A percentile compares a stretch with the other conserved stretches of the same genome.
Conservation (phyloP, 2,113 vertebrate genomes). For the Nyctibius bracteatus region DNA sequence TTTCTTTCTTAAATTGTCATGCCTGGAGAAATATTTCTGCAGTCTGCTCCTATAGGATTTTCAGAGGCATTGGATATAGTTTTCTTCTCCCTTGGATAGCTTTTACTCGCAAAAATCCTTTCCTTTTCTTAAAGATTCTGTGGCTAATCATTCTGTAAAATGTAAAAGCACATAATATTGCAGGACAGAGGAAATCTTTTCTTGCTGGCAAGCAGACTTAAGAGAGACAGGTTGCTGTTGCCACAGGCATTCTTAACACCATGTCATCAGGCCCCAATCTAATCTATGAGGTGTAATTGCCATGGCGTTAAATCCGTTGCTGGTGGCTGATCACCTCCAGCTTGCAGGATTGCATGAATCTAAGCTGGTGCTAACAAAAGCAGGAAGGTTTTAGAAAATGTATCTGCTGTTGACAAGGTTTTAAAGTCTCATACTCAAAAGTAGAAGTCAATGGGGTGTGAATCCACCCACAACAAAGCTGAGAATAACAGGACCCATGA, state of each 20-base stretch:
- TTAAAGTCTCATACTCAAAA: neutral
- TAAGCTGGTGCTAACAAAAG: neutral
- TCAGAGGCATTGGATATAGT: neutral
- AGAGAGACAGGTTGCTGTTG: neutral
- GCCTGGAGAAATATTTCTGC: accelerated
- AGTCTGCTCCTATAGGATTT: neutral
- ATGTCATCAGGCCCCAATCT: neutral
- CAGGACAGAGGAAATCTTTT: neutral
- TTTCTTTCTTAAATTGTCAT: neutral
- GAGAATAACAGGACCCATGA: neutral
- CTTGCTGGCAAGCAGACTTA: neutral
- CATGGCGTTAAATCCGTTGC: neutral
- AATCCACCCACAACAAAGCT: neutral
- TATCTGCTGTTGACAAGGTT: neutral
- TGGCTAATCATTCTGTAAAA: neutral
- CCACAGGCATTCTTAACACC: neutral
- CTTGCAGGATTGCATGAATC: neutral
- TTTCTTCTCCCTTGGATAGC: neutral
- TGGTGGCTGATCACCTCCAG: neutral
- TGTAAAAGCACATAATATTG: neutral
- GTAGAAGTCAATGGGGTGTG: neutral
- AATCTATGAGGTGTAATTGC: neutral
- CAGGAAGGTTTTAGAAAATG: neutral
- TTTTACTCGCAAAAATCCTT: neutral
- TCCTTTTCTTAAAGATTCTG: neutral